Evolutionary conservation across 2,113 vertebrate genomes (phyloP).

Genomic region (Electrona antarctica): DNA sequence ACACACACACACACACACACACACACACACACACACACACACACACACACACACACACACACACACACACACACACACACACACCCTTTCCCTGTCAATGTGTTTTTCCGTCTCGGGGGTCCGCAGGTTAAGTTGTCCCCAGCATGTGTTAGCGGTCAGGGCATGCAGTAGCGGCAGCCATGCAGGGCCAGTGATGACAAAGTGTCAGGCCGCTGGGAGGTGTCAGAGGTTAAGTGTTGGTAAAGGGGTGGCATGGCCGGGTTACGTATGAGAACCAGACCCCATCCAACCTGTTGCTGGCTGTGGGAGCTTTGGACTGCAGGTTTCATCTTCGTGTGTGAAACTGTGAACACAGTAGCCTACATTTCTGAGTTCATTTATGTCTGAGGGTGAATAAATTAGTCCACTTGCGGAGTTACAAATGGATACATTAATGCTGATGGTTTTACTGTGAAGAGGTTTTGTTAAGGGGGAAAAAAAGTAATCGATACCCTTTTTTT

Average conservation of each 20-base stretch:
- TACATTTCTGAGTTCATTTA: too few relatives aligned
- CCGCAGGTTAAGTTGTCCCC: conserved; percentile 77
- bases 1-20: too few relatives aligned
- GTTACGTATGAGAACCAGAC: conserved; percentile 8
- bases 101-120: conserved; percentile 61
- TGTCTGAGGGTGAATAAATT: too few relatives aligned
- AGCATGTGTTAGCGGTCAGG: conserved; percentile 69
- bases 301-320: too few relatives aligned
- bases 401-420: too few relatives aligned
- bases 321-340: too few relatives aligned
- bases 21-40: too few relatives aligned
- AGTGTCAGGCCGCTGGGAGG: conserved; percentile 60
- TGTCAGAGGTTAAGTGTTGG: conserved; percentile 82
- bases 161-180: conserved; percentile 59
- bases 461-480: too few relatives aligned
- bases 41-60: not conserved
- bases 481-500: too few relatives aligned
- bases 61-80: not conserved
- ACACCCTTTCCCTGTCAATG: conserved; percentile 17
- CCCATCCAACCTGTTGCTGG: conserved; percentile 10
- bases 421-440: too few relatives aligned
- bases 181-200: conserved; percentile 64
- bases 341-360: too few relatives aligned
- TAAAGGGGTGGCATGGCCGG: conserved; percentile 51
- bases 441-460: too few relatives aligned